Evolutionary conservation across 2,113 vertebrate genomes (phyloP).

Genomic region (Campylomormyrus numenius): DNA sequence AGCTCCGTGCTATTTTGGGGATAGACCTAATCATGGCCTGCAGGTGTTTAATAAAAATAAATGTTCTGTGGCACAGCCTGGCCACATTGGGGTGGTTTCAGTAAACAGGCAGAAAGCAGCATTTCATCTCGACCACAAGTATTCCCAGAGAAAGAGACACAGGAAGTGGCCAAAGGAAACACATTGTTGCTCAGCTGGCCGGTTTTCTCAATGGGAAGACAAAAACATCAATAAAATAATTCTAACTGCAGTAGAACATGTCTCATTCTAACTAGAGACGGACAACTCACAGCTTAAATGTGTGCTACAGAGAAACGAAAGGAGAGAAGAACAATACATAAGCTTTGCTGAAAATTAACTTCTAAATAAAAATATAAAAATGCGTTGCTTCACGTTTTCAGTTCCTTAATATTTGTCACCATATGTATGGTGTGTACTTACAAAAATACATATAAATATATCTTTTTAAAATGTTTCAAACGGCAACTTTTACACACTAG

Average conservation of each 20-base stretch:
- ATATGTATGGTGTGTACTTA: background rate
- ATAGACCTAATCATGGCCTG: background rate
- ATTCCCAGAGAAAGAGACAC: slow-evolving; percentile 10
- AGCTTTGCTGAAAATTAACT: background rate
- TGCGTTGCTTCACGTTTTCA: background rate
- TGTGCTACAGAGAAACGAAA: background rate
- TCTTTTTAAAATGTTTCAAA: background rate
- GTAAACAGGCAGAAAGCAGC: background rate
- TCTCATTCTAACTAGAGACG: background rate
- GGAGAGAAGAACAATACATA: background rate
- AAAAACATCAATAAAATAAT: slow-evolving; percentile 17
- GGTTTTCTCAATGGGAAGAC: slow-evolving; percentile 10
- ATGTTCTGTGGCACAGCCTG: background rate
- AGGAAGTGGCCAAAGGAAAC: slow-evolving; percentile 26
- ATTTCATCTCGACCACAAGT: background rate
- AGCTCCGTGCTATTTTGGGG: background rate
- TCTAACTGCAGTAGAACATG: background rate
- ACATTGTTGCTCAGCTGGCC: slow-evolving; percentile 25
- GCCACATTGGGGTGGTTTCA: background rate
- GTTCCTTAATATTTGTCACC: background rate
- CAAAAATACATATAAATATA: background rate
- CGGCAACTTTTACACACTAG: background rate
- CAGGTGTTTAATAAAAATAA: background rate
- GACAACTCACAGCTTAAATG: background rate
- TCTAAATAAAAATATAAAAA: background rate